A percentile compares a stretch with the other conserved stretches of the same genome.
These are phyloP conservation scores for Gadus macrocephalus DNA, from an alignment of 2,113 vertebrate genomes.

Conservation along the genomic window DNA sequence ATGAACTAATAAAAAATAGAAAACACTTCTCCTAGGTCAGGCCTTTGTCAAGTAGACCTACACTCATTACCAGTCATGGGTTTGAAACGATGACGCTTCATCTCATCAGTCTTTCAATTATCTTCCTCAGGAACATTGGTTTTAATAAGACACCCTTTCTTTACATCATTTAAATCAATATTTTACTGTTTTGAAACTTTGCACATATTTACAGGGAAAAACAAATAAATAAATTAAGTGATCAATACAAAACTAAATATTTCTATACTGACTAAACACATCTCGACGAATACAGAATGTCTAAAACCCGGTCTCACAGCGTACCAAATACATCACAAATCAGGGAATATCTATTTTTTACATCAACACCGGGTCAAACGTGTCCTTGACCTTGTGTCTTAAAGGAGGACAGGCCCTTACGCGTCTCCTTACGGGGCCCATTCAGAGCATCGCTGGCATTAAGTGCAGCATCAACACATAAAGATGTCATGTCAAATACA, in stretches of 20 bases:
- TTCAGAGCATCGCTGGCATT: slow-evolving; percentile 56
- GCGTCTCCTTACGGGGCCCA: no score
- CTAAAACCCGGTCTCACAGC: slow-evolving; percentile 90
- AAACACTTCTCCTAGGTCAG: no score
- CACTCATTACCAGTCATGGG: no score
- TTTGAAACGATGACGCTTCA: no score
- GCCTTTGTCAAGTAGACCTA: no score
- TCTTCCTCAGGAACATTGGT: background rate
- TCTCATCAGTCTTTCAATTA: no score
- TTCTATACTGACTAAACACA: slow-evolving; percentile 91
- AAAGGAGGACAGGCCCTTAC: background rate
- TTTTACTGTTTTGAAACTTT: slow-evolving; percentile 96
- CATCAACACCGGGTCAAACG: slow-evolving; percentile 41
- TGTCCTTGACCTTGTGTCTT: no score
- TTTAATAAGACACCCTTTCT: slow-evolving; percentile 63
- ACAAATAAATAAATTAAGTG: slow-evolving; percentile 98
- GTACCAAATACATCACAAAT: slow-evolving; percentile 86
- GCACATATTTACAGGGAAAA: slow-evolving; percentile 93
- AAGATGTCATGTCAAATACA: slow-evolving; percentile 65
- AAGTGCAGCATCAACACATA: slow-evolving; percentile 62
- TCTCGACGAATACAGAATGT: slow-evolving; percentile 82
- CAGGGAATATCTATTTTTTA: slow-evolving; percentile 85
- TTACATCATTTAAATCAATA: slow-evolving; percentile 83
- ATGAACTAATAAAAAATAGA: no score
- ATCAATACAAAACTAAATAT: slow-evolving; percentile 98